A percentile compares a stretch with the other conserved stretches of the same genome.
Conservation (phyloP, 2,113 vertebrate genomes). For the Tauraco erythrolophus region DNA sequence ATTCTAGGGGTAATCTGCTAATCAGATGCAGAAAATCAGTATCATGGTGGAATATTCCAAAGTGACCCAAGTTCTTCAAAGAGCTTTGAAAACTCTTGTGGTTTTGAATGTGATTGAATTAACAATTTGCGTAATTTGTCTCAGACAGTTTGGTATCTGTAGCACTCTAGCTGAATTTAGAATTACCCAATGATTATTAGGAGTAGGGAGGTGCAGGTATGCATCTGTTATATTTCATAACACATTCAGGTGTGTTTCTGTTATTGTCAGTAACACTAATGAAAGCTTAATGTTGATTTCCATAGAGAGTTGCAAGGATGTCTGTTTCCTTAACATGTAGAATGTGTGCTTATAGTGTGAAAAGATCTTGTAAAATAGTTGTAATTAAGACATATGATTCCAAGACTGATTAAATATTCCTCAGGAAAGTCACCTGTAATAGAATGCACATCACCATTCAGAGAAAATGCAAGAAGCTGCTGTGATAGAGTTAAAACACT, state of each 20-base stretch:
- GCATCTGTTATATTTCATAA: neutral
- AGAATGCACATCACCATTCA: neutral
- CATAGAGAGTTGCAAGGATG: neutral
- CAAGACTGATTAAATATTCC: neutral
- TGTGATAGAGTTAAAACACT: neutral
- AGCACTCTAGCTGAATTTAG: neutral
- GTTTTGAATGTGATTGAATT: neutral
- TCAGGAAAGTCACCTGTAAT: neutral
- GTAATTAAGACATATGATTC: neutral
- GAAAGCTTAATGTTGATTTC: neutral
- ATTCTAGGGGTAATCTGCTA: neutral
- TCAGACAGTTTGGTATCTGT: neutral
- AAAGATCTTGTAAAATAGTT: neutral
- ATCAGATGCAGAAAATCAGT: neutral
- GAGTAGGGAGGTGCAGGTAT: neutral
- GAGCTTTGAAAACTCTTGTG: neutral
- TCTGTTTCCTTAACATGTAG: neutral
- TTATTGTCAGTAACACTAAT: neutral
- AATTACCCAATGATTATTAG: neutral
- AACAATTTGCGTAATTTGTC: neutral
- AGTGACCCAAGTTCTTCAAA: neutral
- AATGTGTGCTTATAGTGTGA: neutral
- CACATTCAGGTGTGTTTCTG: neutral
- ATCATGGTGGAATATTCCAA: neutral
- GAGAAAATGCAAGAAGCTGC: neutral